Evolutionary conservation across 2,797 vertebrate species (phyloP), one percentile per base, ranked within the genome.

Genomic region (Sebastes dallii): DNA sequence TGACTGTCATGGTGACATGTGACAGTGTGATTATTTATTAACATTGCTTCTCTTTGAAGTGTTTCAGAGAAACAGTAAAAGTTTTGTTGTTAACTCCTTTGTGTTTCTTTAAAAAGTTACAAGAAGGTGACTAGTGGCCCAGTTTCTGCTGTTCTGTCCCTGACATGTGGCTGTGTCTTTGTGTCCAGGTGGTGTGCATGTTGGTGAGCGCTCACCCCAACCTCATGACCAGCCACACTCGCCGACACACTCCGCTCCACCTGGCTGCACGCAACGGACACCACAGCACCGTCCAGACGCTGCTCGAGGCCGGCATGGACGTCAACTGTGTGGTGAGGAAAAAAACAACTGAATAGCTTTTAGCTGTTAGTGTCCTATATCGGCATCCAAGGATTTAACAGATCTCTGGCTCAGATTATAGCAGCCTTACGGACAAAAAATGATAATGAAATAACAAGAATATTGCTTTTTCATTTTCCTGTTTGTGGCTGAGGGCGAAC

Each of bases 231-330:
- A 96, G 97, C 83, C 97, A 97, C 78, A 97, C 95, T 1, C 96
- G 96, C 54, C 95, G 95, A 30, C 98, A 99, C 91, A 98, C 98
- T 0, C 97, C 98, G 3, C 95, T 99, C 27, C 98, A 99, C 94
- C 96, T 99, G 39, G 98, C 98, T 1, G 97, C 98, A 0, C 97
- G 98, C 72, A 99, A 99, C 18, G 98, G 98, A 5, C 98, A 99
- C 95, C 96, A 96, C 86, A 94, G 97, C 60, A 96, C 97, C 0
- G 97, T 97, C 1, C 96, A 96, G 92, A 97, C 97, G 64, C 95
- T 99, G 68, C 90, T 99, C 70, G 96, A 99, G 69, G 97, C 97
- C 6, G 96, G 98, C 87, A 99, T 99, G 96, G 98, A 99, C 29
- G 97, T 99, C 94, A 98, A 98, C 96, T 97, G 95, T 75, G 95